Base-by-base conservation (phyloP, 2,797 vertebrate species). In the Spinus olivaceus region DNA sequence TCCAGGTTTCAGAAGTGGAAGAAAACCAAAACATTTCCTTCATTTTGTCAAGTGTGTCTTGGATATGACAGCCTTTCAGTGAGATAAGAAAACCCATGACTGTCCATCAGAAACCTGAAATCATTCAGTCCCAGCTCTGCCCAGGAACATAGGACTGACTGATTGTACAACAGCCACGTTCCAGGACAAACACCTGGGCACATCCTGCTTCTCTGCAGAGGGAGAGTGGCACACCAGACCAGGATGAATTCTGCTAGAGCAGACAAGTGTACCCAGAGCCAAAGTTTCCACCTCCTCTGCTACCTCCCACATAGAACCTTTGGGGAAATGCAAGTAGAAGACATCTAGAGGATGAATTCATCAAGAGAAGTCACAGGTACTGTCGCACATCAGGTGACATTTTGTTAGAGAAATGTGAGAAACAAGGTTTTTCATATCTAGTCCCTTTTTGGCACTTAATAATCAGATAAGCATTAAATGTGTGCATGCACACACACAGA, bases 141-240 rank as follows among this genome's bases (percentile, higher is more conserved):
- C 51, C 28, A 6, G 0, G 1, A 32, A 27, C 0, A 0, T 5
- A 18, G 39, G n/a, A 37, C 3, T 10, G 21, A 19, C 23, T 51
- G 37, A 35, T 9, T 35, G 27, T 15, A 54, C 27, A 64, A n/a
- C 39, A 17, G 1, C 0, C 0, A 0, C 4, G 35, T 10, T 50
- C 20, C 6, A 8, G 24, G 25, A 25, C 24, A 23, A 87, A 54
- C 2, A 4, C 27, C n/a, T 33, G 32, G 11, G 16, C 1, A 1
- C 25, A n/a, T 71, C 47, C 54, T 78, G 49, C 13, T 84, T 32
- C 33, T 42, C 47, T 47, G 42, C 33, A 18, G 13, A 27, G 30
- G 50, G 10, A 57, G 1, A 51, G 16, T 5, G 23, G 21, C 30
- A 41, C 23, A 53, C 35, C 25, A 67, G 42, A 51, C 8, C 22